A percentile compares a stretch with the other conserved stretches of the same genome.
Evolutionary conservation across 2,113 vertebrate species (phyloP).

Genomic region (Porphyrio hochstetteri): DNA sequence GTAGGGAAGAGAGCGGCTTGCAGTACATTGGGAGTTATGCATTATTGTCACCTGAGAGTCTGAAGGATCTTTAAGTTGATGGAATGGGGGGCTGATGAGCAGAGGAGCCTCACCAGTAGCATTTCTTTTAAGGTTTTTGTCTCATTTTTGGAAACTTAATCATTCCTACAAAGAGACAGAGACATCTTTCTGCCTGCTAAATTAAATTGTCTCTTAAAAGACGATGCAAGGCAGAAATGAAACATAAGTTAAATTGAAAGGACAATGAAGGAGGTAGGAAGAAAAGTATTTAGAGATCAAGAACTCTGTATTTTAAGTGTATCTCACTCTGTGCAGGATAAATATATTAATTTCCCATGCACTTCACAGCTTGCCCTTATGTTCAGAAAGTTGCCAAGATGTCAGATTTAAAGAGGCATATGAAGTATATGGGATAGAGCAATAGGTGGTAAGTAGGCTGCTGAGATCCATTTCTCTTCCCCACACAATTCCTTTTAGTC

Average conservation of each 20-base stretch:
- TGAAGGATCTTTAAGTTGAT: constrained; percentile 5
- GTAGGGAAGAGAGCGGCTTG: background rate
- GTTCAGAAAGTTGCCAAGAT: constrained; percentile 32
- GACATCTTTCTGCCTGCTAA: background rate
- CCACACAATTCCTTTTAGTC: constrained; percentile 24
- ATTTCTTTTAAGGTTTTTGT: background rate
- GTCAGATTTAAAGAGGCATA: constrained; percentile 52
- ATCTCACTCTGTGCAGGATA: background rate
- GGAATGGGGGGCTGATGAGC: background rate
- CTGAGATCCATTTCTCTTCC: constrained; percentile 57
- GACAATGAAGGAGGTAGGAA: constrained; percentile 8
- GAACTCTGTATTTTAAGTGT: background rate
- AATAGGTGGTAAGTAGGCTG: constrained; percentile 49
- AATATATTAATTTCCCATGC: constrained; percentile 56
- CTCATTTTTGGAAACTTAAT: background rate
- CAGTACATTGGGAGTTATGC: background rate
- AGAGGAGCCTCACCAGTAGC: background rate
- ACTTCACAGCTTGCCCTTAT: constrained; percentile 53
- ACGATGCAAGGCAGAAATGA: background rate
- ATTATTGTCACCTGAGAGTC: constrained; percentile 10
- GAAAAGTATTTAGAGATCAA: background rate
- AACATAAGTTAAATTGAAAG: background rate
- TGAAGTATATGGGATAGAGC: constrained; percentile 34
- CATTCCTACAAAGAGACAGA: background rate
- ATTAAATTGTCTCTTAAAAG: constrained; percentile 1